Base-by-base conservation (phyloP, 2,888 invertebrate species). In the Dasypolia templi region DNA sequence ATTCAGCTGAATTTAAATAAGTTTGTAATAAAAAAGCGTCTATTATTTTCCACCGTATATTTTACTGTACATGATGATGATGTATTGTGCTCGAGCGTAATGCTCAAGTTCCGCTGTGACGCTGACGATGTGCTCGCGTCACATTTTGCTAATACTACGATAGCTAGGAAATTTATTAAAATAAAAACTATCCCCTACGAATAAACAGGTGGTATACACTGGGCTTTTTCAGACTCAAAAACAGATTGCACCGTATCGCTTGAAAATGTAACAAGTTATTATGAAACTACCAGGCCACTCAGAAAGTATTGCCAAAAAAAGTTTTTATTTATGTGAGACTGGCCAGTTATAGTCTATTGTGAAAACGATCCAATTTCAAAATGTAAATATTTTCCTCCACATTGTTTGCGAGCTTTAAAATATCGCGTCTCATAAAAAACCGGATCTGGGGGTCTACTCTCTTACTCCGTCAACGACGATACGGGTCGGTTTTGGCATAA, bases 41-140 rank as follows among this genome's bases (percentile, higher is more conserved):
- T 32, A 39, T 56, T 75, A 32, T 75, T 44, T 53, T 59, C 56
- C 3, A 32, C 17, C 17, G 29, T n/a, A 29, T 51, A 81, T 32
- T 70, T 29, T 22, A 79, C 11, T 44, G 49, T 74, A 56, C 53
- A 75, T 63, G 26, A 26, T 62, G 19, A 76, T 64, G 58, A 46
- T 55, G 51, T 35, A 59, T 26, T 29, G 61, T 39, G 39, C 55
- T 46, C 29, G 55, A 32, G 72, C 19, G 61, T 61, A 61, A 65
- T 65, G 32, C 19, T n/a, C 44, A 0, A 44, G 49, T 44, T 78
- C 55, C 55, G 61, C 14, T 19, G 22, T 22, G 32, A 65, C 22
- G 42, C 29, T 51, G 42, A 9, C 19, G 46, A 19, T n/a, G 14
- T n/a, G 14, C 14, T 2, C 19, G 14, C 51, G 5, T 14, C 55